These are phyloP conservation scores for Probaryconus sp. DNA, from an alignment of 1,140 invertebrate species.

Conservation along the genomic window DNA sequence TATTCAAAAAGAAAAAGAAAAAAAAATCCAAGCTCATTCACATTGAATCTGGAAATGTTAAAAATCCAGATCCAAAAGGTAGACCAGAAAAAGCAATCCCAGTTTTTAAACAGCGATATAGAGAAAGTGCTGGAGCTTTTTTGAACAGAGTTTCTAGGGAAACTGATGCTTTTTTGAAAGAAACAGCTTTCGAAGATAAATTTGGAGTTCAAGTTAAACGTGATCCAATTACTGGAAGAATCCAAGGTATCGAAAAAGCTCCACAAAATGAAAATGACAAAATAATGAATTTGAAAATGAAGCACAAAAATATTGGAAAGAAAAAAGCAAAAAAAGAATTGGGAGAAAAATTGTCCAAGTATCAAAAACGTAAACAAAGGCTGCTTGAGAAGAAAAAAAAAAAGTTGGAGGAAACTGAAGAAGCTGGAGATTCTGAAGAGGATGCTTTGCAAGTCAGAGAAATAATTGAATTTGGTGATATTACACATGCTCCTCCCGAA, in stretches of 20 bases:
- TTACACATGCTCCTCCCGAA: slow-evolving; percentile 82
- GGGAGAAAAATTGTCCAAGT: slow-evolving; percentile 74
- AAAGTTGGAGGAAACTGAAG: slow-evolving; percentile 64
- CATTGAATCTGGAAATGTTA: slow-evolving; percentile 49
- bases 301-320: slow-evolving; percentile 72
- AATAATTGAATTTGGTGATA: slow-evolving; percentile 82
- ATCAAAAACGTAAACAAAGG: slow-evolving; percentile 74
- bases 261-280: slow-evolving; percentile 77
- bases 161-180: slow-evolving; percentile 77
- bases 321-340: slow-evolving; percentile 74
- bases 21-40: slow-evolving; percentile 69
- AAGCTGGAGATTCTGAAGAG: slow-evolving; percentile 68
- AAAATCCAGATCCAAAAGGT: slow-evolving; percentile 66
- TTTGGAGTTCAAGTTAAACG: slow-evolving; percentile 79
- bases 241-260: slow-evolving; percentile 75
- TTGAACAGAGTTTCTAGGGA: slow-evolving; percentile 77
- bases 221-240: slow-evolving; percentile 75
- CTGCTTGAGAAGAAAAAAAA: slow-evolving; percentile 76
- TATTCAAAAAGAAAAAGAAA: slow-evolving; percentile 66
- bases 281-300: slow-evolving; percentile 71
- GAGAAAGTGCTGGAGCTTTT: slow-evolving; percentile 77
- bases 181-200: slow-evolving; percentile 80
- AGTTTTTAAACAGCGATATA: slow-evolving; percentile 75
- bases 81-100: slow-evolving; percentile 76
- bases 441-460: slow-evolving; percentile 77